Percentiles rank a stretch among this genome's conserved stretches.
Evolutionary conservation across 2,888 invertebrate genomes (phyloP).

Genomic region (Thereva nobilitata): DNA sequence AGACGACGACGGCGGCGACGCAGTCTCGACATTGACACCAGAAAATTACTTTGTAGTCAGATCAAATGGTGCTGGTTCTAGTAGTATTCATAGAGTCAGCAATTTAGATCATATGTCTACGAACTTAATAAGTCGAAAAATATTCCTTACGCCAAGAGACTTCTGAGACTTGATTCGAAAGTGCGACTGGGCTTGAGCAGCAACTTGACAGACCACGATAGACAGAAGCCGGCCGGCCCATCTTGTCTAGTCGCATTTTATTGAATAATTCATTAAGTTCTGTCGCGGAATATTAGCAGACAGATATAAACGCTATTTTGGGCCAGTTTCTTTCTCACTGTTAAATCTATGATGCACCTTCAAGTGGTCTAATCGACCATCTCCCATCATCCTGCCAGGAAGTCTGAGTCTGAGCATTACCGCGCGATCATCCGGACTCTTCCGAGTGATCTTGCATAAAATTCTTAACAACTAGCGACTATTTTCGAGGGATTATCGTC

Average conservation of each 20-base stretch:
- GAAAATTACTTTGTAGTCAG: neutral
- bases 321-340: constrained; percentile 6
- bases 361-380: constrained; percentile 15
- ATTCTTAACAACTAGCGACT: too few species aligned
- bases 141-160: constrained; percentile 14
- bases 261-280: constrained; percentile 30
- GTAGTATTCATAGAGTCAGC: constrained; percentile 6
- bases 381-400: constrained; percentile 20
- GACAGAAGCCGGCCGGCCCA: constrained; percentile 17
- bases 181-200: constrained; percentile 13
- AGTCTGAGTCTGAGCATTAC: constrained; percentile 20
- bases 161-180: constrained; percentile 26
- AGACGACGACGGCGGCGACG: too few species aligned
- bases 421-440: neutral
- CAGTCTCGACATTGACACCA: constrained; percentile 16
- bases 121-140: constrained; percentile 9
- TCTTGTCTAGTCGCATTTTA: constrained; percentile 31
- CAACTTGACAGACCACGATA: constrained; percentile 12
- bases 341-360: constrained; percentile 8
- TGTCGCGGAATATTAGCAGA: constrained; percentile 18
- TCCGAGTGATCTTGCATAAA: too few species aligned
- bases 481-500: too few species aligned
- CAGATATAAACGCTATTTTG: constrained; percentile 20
- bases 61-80: neutral
- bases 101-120: constrained; percentile 12